These are phyloP conservation scores for Spinus pinus DNA, from an alignment of 2,797 vertebrate genomes.

Conservation along the genomic window DNA sequence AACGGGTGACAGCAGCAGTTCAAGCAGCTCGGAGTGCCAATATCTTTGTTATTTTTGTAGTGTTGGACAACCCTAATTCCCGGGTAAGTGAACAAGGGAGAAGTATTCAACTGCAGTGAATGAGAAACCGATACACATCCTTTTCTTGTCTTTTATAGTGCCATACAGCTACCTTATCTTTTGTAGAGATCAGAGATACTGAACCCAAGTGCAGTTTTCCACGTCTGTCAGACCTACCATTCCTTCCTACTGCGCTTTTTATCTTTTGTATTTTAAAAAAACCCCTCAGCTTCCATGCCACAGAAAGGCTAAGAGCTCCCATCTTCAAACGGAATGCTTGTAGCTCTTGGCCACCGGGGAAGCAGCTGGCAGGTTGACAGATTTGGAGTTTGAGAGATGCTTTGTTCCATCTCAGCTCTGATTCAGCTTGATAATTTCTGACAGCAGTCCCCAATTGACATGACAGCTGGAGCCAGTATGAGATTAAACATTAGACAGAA, in stretches of 20 bases:
- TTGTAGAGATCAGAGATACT: neutral
- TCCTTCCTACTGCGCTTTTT: neutral
- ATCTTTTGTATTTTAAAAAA: neutral
- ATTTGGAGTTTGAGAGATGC: neutral
- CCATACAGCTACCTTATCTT: neutral
- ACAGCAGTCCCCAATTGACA: neutral
- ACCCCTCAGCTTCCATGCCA: neutral
- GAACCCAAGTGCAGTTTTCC: neutral
- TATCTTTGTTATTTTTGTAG: slow-evolving; percentile 94
- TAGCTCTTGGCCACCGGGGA: neutral
- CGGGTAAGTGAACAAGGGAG: slow-evolving; percentile 76
- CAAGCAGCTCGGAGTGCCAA: slow-evolving; percentile 83
- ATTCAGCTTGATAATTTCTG: neutral
- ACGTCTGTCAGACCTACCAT: neutral
- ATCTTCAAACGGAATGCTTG: neutral
- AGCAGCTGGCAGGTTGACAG: neutral
- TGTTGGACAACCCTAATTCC: slow-evolving; percentile 92
- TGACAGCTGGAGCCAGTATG: neutral
- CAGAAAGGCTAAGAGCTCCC: neutral
- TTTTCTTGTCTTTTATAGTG: neutral
- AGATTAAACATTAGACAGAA: neutral
- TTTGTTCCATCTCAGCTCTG: slow-evolving; percentile 2
- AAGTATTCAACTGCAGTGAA: neutral
- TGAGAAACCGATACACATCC: neutral
- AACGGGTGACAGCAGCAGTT: slow-evolving; percentile 87